phyloP scores from a whole-genome alignment of 2,888 invertebrate species.

The Aspidiotus destructor region DNA sequence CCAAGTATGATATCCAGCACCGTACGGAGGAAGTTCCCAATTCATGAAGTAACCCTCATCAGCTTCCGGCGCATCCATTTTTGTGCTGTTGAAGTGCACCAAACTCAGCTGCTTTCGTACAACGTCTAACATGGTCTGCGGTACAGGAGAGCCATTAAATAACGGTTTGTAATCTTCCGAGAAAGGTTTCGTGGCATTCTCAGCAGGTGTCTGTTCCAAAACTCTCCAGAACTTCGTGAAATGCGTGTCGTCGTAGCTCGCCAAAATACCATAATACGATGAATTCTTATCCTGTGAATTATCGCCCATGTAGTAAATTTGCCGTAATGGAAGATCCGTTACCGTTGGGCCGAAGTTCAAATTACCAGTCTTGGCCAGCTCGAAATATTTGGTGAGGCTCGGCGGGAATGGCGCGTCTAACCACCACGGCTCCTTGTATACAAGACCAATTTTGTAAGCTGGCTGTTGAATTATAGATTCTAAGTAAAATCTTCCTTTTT shows the following conservation, averaged over 20 bases:
- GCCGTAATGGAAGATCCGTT: not conserved
- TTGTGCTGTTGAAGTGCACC: not conserved
- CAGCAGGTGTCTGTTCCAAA: not conserved
- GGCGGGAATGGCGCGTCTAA: not conserved
- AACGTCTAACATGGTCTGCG: not conserved
- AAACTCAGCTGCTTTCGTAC: not conserved
- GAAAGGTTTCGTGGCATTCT: not conserved
- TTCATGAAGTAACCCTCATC: not conserved
- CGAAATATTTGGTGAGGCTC: not conserved
- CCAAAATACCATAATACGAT: not conserved
- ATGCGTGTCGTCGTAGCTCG: not conserved
- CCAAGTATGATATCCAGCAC: not conserved
- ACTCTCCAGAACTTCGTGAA: not conserved
- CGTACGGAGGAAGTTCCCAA: not conserved
- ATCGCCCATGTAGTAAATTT: slow-evolving; percentile 1
- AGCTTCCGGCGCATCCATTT: not conserved
- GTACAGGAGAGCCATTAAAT: not conserved
- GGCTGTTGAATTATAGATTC: slow-evolving; percentile 2
- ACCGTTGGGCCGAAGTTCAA: not conserved
- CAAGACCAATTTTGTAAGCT: not conserved
- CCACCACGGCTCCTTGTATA: not conserved
- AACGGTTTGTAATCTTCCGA: not conserved
- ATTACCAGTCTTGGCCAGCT: not conserved
- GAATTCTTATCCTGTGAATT: not conserved
- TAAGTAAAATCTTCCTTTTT: not conserved